Evolutionary conservation across 2,797 vertebrate genomes (phyloP).

Genomic region (Gambusia yucatana): DNA sequence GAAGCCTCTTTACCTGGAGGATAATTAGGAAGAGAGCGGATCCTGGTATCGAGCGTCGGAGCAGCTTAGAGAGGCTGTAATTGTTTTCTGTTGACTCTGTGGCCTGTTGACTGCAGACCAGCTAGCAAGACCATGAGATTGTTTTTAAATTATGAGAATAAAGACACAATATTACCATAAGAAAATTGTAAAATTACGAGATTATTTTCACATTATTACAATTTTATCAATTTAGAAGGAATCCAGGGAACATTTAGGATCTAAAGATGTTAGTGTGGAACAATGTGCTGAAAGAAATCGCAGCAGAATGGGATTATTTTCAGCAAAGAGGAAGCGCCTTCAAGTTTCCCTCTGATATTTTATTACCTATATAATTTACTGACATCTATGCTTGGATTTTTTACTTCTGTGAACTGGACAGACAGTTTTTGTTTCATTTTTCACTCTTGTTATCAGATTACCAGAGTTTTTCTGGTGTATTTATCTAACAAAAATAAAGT

Average conservation of each 20-base stretch:
- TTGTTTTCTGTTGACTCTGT: slow-evolving; percentile 74
- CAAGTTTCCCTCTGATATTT: not conserved
- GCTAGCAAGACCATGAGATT: not conserved
- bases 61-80: slow-evolving; percentile 57
- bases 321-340: not conserved
- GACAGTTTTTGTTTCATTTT: not conserved
- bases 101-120: slow-evolving; percentile 24
- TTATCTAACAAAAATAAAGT: not conserved
- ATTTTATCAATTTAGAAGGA: not conserved
- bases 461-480: not conserved
- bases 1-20: slow-evolving; percentile 62
- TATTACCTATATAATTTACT: not conserved
- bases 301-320: not conserved
- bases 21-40: slow-evolving; percentile 75
- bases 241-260: not conserved
- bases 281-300: not conserved
- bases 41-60: slow-evolving; percentile 62
- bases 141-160: not conserved
- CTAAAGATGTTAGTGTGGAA: not conserved
- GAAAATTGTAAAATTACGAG: not conserved
- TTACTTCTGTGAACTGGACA: not conserved
- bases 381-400: not conserved
- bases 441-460: not conserved
- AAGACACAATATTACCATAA: not conserved
- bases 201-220: not conserved